These are phyloP conservation scores for Ectemnius lituratus DNA, from an alignment of 2,888 invertebrate genomes.

Conservation along the genomic window DNA sequence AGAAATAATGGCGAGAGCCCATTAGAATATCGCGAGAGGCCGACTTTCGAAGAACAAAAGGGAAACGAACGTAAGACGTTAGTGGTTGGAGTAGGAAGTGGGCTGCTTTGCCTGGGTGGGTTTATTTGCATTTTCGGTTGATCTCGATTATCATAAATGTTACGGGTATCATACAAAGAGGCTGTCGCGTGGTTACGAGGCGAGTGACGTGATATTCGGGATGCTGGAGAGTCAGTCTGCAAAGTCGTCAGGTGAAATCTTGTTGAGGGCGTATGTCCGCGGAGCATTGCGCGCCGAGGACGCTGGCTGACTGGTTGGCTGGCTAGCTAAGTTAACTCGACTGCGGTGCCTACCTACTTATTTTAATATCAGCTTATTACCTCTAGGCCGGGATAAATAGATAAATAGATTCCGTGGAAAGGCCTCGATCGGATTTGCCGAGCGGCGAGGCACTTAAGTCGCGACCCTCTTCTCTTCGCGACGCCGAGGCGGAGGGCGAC, in stretches of 20 bases:
- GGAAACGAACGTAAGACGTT: no score
- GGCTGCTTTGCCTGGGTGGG: no score
- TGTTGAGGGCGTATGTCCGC: constrained; percentile 43
- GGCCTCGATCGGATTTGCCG: constrained; percentile 75
- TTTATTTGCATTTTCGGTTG: no score
- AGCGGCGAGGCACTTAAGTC: constrained; percentile 66
- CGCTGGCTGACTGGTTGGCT: constrained; percentile 7
- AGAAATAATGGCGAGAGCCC: no score
- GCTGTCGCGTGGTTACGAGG: no score
- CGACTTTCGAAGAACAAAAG: no score
- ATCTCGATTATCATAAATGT: no score
- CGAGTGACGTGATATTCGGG: no score
- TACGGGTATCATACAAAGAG: no score
- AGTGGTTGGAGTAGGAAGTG: no score
- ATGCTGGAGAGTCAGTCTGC: no score
- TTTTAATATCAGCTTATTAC: constrained; percentile 77
- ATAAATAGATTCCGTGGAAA: constrained; percentile 75
- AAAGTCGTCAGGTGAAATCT: constrained; percentile 28
- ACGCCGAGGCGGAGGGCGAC: constrained; percentile 35
- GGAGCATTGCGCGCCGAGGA: constrained; percentile 37
- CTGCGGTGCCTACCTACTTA: constrained; percentile 65
- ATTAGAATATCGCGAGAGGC: no score
- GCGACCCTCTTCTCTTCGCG: constrained; percentile 58
- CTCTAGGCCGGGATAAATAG: constrained; percentile 73
- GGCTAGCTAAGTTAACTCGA: constrained; percentile 49